phyloP scores from a whole-genome alignment of 2,797 vertebrate genomes.

The Sylvia borin region DNA sequence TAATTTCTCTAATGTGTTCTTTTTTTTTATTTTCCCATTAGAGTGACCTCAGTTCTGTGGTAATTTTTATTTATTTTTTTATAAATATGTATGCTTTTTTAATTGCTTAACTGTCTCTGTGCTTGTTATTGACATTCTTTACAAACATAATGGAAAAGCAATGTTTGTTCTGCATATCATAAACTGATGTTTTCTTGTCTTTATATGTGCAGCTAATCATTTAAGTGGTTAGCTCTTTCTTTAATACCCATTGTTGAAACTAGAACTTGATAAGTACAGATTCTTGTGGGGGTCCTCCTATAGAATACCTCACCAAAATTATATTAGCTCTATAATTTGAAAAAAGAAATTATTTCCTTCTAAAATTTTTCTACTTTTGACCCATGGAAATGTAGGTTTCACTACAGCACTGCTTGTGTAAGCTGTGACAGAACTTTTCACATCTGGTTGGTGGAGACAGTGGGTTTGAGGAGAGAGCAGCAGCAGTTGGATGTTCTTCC shows the following conservation, averaged over 20 bases:
- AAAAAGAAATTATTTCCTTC: neutral
- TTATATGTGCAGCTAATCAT: conserved; percentile 17
- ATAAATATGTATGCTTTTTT: conserved; percentile 84
- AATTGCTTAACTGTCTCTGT: conserved; percentile 76
- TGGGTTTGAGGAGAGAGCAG: conserved; percentile 71
- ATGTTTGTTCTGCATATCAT: conserved; percentile 68
- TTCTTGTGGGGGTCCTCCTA: neutral
- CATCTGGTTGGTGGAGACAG: conserved; percentile 29
- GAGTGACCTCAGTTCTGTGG: conserved; percentile 99
- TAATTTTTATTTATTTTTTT: conserved; percentile 95
- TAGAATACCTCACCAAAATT: neutral
- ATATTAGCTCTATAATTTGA: neutral
- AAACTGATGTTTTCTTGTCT: conserved; percentile 11
- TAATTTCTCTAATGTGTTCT: conserved; percentile 91
- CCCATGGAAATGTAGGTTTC: neutral
- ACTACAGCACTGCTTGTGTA: neutral
- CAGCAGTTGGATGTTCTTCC: conserved; percentile 2
- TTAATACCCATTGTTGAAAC: conserved; percentile 69
- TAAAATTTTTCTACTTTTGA: neutral
- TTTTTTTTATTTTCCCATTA: conserved; percentile 99
- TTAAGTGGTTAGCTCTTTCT: conserved; percentile 59
- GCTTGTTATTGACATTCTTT: conserved; percentile 78
- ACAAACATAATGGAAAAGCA: conserved; percentile 83
- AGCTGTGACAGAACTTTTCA: neutral
- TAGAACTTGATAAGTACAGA: neutral